phyloP scores from a whole-genome alignment of 2,113 vertebrate species.

The Eudyptes chrysolophus region DNA sequence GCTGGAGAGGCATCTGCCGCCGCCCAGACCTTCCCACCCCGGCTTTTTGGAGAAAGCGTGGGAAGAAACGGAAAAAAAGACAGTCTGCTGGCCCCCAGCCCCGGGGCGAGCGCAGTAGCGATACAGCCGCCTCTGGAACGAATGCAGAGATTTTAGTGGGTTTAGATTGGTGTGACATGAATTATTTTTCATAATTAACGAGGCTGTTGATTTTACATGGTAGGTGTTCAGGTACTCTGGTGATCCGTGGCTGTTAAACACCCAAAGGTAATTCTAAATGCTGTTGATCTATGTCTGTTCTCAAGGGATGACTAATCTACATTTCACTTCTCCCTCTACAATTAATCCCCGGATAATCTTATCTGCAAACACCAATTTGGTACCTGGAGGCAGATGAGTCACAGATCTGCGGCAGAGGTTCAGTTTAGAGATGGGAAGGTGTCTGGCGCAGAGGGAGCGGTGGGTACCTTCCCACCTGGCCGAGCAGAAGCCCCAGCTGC shows the following conservation, averaged over 20 bases:
- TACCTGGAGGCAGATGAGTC: slow-evolving; percentile 40
- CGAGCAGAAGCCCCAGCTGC: not conserved
- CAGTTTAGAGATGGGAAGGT: not conserved
- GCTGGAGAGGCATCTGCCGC: not conserved
- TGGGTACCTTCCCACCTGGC: not conserved
- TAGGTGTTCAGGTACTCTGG: slow-evolving; percentile 52
- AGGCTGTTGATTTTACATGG: slow-evolving; percentile 55
- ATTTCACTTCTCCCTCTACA: slow-evolving; percentile 54
- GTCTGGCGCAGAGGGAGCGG: not conserved
- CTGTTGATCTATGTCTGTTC: slow-evolving; percentile 61
- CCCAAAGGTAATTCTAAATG: slow-evolving; percentile 42
- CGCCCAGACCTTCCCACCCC: not conserved
- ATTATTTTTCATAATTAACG: slow-evolving; percentile 53
- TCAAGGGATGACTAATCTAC: slow-evolving; percentile 55
- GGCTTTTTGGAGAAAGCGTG: not conserved
- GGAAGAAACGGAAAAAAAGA: not conserved
- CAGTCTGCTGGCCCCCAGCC: not conserved
- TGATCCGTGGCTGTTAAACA: slow-evolving; percentile 52
- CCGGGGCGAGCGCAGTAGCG: fast-evolving
- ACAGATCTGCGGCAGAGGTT: not conserved
- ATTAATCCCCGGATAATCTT: slow-evolving; percentile 65
- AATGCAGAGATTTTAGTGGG: not conserved
- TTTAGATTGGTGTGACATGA: slow-evolving; percentile 22
- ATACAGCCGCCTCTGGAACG: not conserved
- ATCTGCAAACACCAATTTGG: slow-evolving; percentile 33